phyloP scores from a whole-genome alignment of 2,888 invertebrate genomes.

The Luperina testacea region DNA sequence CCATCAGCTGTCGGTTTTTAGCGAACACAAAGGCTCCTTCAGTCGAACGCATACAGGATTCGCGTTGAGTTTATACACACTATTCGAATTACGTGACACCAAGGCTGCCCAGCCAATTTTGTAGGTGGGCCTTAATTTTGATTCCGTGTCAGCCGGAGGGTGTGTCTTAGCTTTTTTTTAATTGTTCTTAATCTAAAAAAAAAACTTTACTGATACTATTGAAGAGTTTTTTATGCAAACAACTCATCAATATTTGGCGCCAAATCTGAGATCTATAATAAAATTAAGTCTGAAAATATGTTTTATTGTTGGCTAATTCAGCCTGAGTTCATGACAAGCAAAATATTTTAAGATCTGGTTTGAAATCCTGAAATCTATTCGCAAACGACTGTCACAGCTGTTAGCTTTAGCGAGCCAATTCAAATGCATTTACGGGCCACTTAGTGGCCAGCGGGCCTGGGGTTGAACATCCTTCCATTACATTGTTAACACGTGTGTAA shows the following conservation, averaged over 20 bases:
- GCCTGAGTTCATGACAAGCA: neutral
- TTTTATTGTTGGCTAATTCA: neutral
- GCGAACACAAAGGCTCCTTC: neutral
- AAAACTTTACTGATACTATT: too few relatives aligned
- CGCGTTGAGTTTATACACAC: neutral
- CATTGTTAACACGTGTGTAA: too few relatives aligned
- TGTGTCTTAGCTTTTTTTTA: too few relatives aligned
- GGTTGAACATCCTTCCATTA: neutral
- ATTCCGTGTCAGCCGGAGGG: too few relatives aligned
- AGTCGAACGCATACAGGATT: neutral
- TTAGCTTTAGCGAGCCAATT: neutral
- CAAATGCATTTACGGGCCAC: neutral
- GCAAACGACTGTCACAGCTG: neutral
- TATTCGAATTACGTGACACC: neutral
- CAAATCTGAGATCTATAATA: too few relatives aligned
- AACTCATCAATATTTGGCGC: too few relatives aligned
- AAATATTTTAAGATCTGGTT: neutral
- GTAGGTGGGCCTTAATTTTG: too few relatives aligned
- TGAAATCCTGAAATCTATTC: neutral
- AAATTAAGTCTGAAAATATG: neutral
- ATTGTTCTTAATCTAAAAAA: too few relatives aligned
- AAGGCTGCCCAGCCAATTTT: too few relatives aligned
- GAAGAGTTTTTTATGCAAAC: too few relatives aligned
- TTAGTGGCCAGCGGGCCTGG: neutral
- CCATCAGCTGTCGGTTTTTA: neutral